These are phyloP conservation scores for Sphyrna mokarran DNA, from an alignment of 2,113 vertebrate species.

Conservation along the genomic window DNA sequence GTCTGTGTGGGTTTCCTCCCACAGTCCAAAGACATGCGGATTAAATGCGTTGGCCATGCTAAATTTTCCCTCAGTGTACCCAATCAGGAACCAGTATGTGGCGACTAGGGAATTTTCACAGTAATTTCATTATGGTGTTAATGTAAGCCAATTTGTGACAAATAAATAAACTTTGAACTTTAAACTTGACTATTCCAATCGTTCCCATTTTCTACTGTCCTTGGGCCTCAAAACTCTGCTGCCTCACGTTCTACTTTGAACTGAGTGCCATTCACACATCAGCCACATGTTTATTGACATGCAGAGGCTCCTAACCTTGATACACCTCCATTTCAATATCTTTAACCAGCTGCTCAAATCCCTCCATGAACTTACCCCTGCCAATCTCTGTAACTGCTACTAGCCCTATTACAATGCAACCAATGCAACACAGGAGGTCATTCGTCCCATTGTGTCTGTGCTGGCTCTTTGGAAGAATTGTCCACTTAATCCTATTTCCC, in stretches of 20 bases:
- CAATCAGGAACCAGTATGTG: too few relatives aligned
- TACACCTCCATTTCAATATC: not conserved
- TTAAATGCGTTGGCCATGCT: too few relatives aligned
- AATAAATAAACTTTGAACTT: too few relatives aligned
- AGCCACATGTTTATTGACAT: not conserved
- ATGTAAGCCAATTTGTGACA: too few relatives aligned
- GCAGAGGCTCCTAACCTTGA: not conserved
- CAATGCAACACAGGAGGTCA: not conserved
- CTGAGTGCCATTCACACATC: not conserved
- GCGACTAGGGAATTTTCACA: too few relatives aligned
- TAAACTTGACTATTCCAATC: not conserved
- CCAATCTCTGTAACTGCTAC: not conserved
- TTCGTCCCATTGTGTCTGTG: not conserved
- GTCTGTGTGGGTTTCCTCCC: too few relatives aligned
- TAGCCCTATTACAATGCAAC: not conserved
- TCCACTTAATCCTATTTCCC: not conserved
- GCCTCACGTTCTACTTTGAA: not conserved
- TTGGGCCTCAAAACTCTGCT: not conserved
- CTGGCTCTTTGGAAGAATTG: not conserved
- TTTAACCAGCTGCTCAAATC: not conserved
- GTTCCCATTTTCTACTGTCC: not conserved
- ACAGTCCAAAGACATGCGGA: too few relatives aligned
- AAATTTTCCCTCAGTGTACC: too few relatives aligned
- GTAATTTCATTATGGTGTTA: too few relatives aligned
- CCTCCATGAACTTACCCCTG: not conserved